phyloP scores from a whole-genome alignment of 1,140 invertebrate species.

The Pissodes strobi region DNA sequence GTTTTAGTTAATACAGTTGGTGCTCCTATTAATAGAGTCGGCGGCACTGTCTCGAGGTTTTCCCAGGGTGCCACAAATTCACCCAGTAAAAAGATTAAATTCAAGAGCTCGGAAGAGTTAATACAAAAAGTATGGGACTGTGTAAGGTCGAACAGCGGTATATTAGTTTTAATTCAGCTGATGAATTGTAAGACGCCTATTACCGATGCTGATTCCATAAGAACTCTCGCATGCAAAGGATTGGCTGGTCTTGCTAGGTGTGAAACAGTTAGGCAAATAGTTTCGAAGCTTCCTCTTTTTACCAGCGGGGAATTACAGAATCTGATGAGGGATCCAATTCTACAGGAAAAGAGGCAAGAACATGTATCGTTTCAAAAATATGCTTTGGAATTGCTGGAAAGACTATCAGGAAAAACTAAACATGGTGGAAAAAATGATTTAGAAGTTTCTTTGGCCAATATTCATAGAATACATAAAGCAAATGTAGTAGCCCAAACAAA shows the following conservation, averaged over 20 bases:
- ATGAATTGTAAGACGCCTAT: constrained; percentile 93
- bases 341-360: constrained; percentile 94
- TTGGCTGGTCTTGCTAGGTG: constrained; percentile 89
- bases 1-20: constrained; percentile 93
- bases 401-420: constrained; percentile 90
- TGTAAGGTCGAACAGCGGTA: constrained; percentile 92
- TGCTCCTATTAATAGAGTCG: constrained; percentile 78
- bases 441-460: constrained; percentile 82
- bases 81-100: constrained; percentile 72
- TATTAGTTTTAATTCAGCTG: constrained; percentile 84
- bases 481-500: constrained; percentile 95
- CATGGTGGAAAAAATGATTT: constrained; percentile 70
- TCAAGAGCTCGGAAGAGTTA: constrained; percentile 80
- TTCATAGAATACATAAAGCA: constrained; percentile 79
- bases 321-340: constrained; percentile 93
- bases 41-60: constrained; percentile 68
- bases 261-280: constrained; percentile 91
- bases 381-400: constrained; percentile 87
- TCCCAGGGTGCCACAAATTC: constrained; percentile 62
- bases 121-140: constrained; percentile 92
- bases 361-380: constrained; percentile 97
- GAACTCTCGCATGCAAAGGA: constrained; percentile 89
- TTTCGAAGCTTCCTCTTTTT: constrained; percentile 94
- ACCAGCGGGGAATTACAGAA: constrained; percentile 89
- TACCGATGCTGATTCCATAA: constrained; percentile 93